These are phyloP conservation scores for Orientallactaga sibirica DNA, from an alignment of 2,797 vertebrate species.

Conservation along the genomic window DNA sequence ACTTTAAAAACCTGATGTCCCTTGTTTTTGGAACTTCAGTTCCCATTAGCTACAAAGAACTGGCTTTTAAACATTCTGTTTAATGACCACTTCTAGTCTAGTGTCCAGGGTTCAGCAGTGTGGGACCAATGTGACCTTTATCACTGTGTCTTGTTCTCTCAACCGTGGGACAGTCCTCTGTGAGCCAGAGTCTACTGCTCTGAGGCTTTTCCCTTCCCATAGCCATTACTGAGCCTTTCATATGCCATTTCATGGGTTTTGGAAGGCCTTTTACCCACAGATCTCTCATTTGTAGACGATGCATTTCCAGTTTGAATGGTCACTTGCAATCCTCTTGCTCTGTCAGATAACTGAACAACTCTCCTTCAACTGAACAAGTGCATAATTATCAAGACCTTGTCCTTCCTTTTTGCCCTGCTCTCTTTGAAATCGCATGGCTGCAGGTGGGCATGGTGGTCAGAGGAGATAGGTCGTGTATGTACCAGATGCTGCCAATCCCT, in stretches of 20 bases:
- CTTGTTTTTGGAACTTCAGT: not conserved
- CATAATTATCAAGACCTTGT: not conserved
- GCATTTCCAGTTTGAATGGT: not conserved
- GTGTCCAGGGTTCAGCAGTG: not conserved
- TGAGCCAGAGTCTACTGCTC: not conserved
- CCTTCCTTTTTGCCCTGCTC: not conserved
- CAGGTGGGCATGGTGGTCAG: not conserved
- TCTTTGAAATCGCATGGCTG: not conserved
- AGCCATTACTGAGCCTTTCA: not conserved
- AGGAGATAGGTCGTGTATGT: not conserved
- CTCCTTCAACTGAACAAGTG: not conserved
- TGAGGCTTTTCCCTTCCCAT: not conserved
- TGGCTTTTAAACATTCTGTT: not conserved
- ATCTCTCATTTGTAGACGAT: not conserved
- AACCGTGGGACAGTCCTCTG: not conserved
- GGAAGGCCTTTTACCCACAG: not conserved
- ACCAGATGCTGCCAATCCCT: not conserved
- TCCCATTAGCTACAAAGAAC: conserved; percentile 10
- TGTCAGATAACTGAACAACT: not conserved
- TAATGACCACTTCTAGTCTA: not conserved
- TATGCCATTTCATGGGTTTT: not conserved
- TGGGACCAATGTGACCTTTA: not conserved
- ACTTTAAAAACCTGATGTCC: conserved; percentile 21
- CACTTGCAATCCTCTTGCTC: not conserved
- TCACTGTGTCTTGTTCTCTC: not conserved